These are phyloP conservation scores for Leptonema lineaticorne DNA, from an alignment of 1,140 invertebrate genomes.

Conservation along the genomic window DNA sequence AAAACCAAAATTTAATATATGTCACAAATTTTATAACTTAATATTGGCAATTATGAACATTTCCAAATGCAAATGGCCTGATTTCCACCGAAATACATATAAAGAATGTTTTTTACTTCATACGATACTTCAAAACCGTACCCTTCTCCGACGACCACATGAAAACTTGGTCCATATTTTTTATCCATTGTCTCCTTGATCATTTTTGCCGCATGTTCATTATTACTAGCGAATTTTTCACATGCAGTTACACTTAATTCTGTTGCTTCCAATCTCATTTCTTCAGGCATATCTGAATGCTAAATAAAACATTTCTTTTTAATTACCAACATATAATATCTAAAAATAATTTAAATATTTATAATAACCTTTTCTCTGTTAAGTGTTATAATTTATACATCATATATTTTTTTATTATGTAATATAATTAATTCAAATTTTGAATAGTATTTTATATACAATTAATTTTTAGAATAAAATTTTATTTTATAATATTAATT, in stretches of 20 bases:
- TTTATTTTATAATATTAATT: no score
- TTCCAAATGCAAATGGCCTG: conserved; percentile 89
- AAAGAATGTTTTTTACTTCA: conserved; percentile 85
- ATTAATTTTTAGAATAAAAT: no score
- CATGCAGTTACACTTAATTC: conserved; percentile 89
- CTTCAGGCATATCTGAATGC: conserved; percentile 88
- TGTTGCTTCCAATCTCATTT: conserved; percentile 85
- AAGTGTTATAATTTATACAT: no score
- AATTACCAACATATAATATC: no score
- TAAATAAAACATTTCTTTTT: conserved; percentile 53
- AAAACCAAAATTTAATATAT: no score
- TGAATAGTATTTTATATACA: no score
- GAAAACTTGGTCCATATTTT: conserved; percentile 90
- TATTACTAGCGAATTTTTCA: conserved; percentile 85
- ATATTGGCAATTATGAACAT: conserved; percentile 60
- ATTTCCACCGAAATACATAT: conserved; percentile 92
- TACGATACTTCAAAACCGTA: conserved; percentile 92
- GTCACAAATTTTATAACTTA: no score
- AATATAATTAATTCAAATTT: no score
- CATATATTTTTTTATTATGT: no score
- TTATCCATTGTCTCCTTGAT: conserved; percentile 95
- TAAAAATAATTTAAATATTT: no score
- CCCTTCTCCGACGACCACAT: conserved; percentile 90
- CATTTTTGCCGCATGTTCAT: conserved; percentile 71
- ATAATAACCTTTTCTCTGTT: no score